Conservation (phyloP, 1,140 invertebrate genomes). For the Antheraea pernyi region DNA sequence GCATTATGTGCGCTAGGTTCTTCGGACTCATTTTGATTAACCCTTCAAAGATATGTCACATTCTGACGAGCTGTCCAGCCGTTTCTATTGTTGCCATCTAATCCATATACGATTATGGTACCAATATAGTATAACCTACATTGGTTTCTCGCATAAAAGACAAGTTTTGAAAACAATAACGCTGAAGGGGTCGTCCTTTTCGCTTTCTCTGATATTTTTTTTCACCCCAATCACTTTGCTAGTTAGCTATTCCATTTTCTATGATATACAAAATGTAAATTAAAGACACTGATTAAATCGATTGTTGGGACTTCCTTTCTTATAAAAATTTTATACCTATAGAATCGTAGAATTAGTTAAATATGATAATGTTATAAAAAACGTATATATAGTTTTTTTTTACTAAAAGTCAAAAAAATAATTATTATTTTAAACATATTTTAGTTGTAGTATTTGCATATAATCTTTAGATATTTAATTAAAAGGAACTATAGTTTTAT, state of each 20-base stretch:
- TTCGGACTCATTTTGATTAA: too few relatives aligned
- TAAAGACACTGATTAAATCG: slow-evolving; percentile 44
- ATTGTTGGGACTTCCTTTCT: slow-evolving; percentile 36
- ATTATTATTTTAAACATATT: too few relatives aligned
- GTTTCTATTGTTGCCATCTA: slow-evolving; percentile 57
- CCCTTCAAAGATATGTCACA: slow-evolving; percentile 56
- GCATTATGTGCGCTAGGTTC: too few relatives aligned
- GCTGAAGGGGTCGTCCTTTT: slow-evolving; percentile 48
- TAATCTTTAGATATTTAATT: too few relatives aligned
- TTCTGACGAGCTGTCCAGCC: slow-evolving; percentile 56
- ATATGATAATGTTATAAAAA: neutral
- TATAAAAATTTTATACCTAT: slow-evolving; percentile 15
- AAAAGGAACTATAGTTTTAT: too few relatives aligned
- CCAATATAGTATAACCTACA: slow-evolving; percentile 48
- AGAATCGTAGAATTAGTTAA: neutral
- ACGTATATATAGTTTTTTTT: too few relatives aligned
- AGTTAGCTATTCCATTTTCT: slow-evolving; percentile 45
- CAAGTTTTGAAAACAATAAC: slow-evolving; percentile 68
- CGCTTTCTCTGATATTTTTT: slow-evolving; percentile 60
- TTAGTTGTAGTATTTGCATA: too few relatives aligned
- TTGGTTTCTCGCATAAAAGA: slow-evolving; percentile 54
- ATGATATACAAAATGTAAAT: slow-evolving; percentile 39
- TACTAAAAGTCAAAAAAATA: too few relatives aligned
- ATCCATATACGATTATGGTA: slow-evolving; percentile 67
- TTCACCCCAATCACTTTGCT: slow-evolving; percentile 51